phyloP scores from a whole-genome alignment of 2,797 vertebrate species.

The Numenius phaeopus region DNA sequence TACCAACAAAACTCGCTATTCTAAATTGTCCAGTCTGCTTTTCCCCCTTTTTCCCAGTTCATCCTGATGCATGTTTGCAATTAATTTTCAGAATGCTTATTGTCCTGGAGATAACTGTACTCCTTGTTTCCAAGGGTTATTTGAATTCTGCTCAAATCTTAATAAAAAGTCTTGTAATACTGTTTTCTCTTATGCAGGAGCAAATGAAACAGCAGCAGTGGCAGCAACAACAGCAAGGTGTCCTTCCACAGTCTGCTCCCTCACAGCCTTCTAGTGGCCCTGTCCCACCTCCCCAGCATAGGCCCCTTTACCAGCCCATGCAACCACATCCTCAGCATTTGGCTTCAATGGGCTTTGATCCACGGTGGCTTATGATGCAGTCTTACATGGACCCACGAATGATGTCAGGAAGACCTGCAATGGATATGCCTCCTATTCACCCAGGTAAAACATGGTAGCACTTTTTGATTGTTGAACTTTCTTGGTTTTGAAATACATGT shows the following conservation, averaged over 20 bases:
- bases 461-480: not conserved
- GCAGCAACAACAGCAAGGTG: constrained; percentile 87
- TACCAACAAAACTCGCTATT: not conserved
- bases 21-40: not conserved
- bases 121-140: not conserved
- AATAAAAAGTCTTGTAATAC: not conserved
- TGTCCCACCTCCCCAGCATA: constrained; percentile 89
- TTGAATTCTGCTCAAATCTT: not conserved
- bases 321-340: constrained; percentile 93
- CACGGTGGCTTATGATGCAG: constrained; percentile 99
- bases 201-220: constrained; percentile 96
- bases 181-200: constrained; percentile 81
- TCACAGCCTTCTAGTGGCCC: constrained; percentile 85
- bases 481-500: not conserved
- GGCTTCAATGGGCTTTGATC: constrained; percentile 97
- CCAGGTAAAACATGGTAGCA: constrained; percentile 80
- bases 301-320: constrained; percentile 94
- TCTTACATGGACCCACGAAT: constrained; percentile 98
- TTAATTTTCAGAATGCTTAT: not conserved
- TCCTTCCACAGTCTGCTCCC: constrained; percentile 83
- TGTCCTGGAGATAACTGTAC: not conserved
- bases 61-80: not conserved
- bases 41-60: not conserved
- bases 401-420: constrained; percentile 92
- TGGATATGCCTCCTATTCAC: constrained; percentile 94